phyloP scores from a whole-genome alignment of 2,113 vertebrate species.

The Thymallus thymallus region DNA sequence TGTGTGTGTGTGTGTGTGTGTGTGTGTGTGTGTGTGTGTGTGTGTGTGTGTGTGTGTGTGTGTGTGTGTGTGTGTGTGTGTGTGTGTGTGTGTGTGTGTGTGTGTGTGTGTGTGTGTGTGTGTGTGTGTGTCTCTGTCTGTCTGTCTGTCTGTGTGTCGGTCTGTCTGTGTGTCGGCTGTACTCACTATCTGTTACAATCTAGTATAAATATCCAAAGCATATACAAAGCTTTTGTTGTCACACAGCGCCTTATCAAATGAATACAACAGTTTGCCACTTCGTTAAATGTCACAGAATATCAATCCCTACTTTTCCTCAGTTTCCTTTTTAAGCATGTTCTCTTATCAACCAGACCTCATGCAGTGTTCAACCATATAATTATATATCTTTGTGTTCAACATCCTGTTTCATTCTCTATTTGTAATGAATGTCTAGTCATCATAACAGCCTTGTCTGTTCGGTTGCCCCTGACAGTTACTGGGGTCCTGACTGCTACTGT shows the following conservation, averaged over 20 bases:
- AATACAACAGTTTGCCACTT: conserved; percentile 47
- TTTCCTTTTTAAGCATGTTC: conserved; percentile 32
- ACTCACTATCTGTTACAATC: conserved; percentile 49
- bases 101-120: too few species aligned
- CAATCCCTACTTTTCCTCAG: conserved; percentile 29
- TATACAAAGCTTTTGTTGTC: conserved; percentile 7
- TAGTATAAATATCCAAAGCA: conserved; percentile 24
- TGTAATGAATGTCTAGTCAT: conserved; percentile 10
- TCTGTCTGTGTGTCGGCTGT: background rate
- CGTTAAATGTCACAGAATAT: conserved; percentile 67
- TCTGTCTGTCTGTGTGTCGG: too few species aligned
- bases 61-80: too few species aligned
- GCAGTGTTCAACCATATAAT: background rate
- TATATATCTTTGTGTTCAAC: background rate
- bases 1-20: too few species aligned
- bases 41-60: too few species aligned
- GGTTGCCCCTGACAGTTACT: background rate
- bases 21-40: too few species aligned
- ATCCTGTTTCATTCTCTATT: background rate
- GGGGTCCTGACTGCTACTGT: background rate
- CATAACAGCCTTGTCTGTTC: background rate
- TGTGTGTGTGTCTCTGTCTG: conserved; percentile 28
- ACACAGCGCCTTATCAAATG: conserved; percentile 36
- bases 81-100: conserved; percentile 42
- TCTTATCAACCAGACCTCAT: background rate